Conservation (phyloP, 2,888 invertebrate species). For the Xestia ashworthii region DNA sequence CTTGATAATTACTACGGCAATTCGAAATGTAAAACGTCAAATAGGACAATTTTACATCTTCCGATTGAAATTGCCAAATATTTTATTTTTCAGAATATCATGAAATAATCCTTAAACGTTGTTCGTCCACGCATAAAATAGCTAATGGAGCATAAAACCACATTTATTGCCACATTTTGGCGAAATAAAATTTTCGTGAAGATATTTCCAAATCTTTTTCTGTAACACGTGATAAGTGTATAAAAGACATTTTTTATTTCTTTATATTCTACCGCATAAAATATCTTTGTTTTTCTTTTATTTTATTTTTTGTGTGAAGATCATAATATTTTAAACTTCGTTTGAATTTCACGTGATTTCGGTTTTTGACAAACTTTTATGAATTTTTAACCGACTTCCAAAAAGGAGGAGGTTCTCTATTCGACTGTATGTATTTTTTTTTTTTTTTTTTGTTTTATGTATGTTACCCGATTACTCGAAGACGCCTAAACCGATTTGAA, state of each 20-base stretch:
- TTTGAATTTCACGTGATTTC: neutral
- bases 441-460: too few species aligned
- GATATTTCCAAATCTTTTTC: constrained; percentile 3
- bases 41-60: neutral
- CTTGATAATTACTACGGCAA: neutral
- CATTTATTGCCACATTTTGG: constrained; percentile 2
- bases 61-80: neutral
- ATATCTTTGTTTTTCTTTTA: neutral
- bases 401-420: too few species aligned
- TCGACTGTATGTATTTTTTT: too few species aligned
- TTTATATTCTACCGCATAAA: neutral
- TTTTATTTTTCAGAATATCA: too few species aligned
- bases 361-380: constrained; percentile 2
- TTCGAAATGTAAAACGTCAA: neutral
- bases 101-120: neutral
- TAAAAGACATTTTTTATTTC: constrained; percentile 17
- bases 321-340: neutral
- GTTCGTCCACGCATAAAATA: neutral
- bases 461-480: too few species aligned
- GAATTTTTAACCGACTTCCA: too few species aligned
- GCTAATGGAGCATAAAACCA: constrained; percentile 5
- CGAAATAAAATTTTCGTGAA: constrained; percentile 2
- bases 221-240: constrained; percentile 17
- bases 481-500: too few species aligned
- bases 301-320: neutral